These are phyloP conservation scores for Phrynocephalus guinanensis DNA, from an alignment of 2,797 vertebrate species.

Conservation along the genomic window DNA sequence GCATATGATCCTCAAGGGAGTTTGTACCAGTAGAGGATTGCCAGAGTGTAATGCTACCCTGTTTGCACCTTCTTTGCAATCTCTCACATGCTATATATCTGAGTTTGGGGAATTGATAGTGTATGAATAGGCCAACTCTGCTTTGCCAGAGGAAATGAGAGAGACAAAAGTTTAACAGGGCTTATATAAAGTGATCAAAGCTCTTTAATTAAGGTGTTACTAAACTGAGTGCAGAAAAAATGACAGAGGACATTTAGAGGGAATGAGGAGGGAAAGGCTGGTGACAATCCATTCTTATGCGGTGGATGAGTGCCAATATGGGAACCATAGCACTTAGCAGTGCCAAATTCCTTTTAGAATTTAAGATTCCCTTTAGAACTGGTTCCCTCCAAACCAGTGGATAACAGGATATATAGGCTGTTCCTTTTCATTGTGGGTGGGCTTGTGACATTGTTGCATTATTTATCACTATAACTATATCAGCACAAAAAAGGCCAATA, in stretches of 20 bases:
- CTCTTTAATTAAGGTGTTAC: not conserved
- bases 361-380: not conserved
- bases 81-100: constrained; percentile 17
- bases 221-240: not conserved
- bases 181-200: not conserved
- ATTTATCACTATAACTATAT: not conserved
- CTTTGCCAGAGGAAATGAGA: not conserved
- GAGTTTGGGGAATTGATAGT: not conserved
- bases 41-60: constrained; percentile 19
- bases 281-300: not conserved
- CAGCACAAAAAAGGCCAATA: not conserved
- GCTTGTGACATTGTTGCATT: not conserved
- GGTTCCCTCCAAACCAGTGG: not conserved
- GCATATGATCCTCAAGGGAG: constrained; percentile 6
- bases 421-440: not conserved
- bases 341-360: not conserved
- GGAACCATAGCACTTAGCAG: not conserved
- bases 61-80: constrained; percentile 38
- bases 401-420: not conserved
- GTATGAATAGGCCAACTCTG: constrained; percentile 5
- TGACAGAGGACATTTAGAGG: not conserved
- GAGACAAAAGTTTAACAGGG: not conserved
- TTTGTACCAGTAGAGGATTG: constrained; percentile 1
- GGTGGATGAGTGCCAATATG: not conserved
- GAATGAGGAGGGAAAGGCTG: not conserved